These are phyloP conservation scores for Rutilus rutilus DNA, from an alignment of 2,113 vertebrate genomes.

Conservation along the genomic window DNA sequence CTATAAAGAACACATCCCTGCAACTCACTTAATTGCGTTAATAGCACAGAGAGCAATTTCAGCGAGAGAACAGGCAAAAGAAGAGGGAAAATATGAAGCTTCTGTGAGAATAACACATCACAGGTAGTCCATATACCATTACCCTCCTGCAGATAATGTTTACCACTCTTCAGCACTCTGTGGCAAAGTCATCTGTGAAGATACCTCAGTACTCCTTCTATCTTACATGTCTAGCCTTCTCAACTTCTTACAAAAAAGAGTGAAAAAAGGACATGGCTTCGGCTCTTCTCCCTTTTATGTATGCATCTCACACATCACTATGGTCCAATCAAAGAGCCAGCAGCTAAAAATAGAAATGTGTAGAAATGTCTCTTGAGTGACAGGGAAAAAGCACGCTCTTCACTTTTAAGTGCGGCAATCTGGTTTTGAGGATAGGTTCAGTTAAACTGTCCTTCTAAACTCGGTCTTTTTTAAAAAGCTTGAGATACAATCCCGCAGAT, in stretches of 20 bases:
- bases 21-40: neutral
- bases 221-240: neutral
- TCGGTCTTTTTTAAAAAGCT: neutral
- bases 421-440: conserved; percentile 18
- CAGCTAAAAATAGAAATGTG: conserved; percentile 30
- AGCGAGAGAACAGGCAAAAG: neutral
- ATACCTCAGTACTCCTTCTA: neutral
- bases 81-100: conserved; percentile 1
- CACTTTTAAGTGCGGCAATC: conserved; percentile 27
- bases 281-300: neutral
- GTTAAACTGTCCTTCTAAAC: neutral
- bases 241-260: too few relatives aligned
- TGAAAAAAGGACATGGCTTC: neutral
- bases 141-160: conserved; percentile 26
- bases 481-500: conserved; percentile 24
- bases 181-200: conserved; percentile 22
- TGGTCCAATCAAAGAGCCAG: neutral
- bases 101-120: conserved; percentile 11
- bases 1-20: neutral
- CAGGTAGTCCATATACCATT: conserved; percentile 19
- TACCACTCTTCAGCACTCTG: conserved; percentile 26
- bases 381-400: neutral
- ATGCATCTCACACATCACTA: neutral
- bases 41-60: neutral
- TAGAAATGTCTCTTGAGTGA: conserved; percentile 25